phyloP scores from a whole-genome alignment of 2,888 invertebrate genomes.

The Anoncus sp. region DNA sequence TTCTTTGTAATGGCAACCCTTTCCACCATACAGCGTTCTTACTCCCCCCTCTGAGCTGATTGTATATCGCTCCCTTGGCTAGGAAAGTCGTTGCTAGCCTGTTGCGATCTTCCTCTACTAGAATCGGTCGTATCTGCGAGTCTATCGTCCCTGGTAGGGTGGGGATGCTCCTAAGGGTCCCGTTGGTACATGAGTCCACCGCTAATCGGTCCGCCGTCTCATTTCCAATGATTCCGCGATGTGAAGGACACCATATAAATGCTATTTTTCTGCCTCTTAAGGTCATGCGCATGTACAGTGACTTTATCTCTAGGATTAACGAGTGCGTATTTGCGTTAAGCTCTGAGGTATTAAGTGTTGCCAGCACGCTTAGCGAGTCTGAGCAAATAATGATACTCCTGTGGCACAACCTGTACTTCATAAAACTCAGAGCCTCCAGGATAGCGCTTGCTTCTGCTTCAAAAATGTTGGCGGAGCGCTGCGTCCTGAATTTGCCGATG shows the following conservation, averaged over 20 bases:
- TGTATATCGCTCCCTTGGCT: no score
- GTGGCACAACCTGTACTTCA: neutral
- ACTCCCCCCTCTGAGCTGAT: no score
- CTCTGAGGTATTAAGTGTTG: neutral
- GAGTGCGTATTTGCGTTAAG: neutral
- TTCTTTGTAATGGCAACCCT: neutral
- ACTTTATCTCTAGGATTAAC: neutral
- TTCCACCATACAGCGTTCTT: neutral
- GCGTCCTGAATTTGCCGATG: neutral
- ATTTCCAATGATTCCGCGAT: neutral
- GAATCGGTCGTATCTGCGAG: no score
- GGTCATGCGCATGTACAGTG: neutral
- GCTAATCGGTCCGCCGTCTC: neutral
- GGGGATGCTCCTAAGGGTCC: neutral
- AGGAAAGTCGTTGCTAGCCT: no score
- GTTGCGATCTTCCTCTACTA: no score
- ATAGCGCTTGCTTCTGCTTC: neutral
- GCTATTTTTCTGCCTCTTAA: neutral
- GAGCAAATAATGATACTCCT: neutral
- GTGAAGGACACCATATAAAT: constrained; percentile 1
- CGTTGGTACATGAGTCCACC: neutral
- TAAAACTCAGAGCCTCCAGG: neutral
- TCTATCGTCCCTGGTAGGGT: no score
- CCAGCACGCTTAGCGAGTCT: neutral
- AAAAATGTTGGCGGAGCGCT: neutral